phyloP scores from a whole-genome alignment of 2,797 vertebrate genomes.

The Gadopsis bispinosus region DNA sequence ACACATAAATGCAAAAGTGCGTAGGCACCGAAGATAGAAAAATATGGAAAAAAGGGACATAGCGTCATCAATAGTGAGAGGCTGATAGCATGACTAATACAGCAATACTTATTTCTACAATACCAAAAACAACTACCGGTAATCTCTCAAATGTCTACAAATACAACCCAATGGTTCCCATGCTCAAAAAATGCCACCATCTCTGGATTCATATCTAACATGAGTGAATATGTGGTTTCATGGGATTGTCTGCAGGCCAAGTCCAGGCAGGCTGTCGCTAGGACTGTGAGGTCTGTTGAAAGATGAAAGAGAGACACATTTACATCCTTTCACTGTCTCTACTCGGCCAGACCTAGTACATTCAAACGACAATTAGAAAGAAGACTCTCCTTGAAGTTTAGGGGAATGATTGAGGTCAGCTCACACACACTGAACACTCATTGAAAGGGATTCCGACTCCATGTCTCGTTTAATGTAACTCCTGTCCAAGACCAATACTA shows the following conservation, averaged over 20 bases:
- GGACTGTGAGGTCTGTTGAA: conserved; percentile 11
- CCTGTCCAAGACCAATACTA: neutral
- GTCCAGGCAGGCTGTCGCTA: conserved; percentile 21
- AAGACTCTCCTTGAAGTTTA: conserved; percentile 14
- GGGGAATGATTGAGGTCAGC: conserved; percentile 13
- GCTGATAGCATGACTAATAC: neutral
- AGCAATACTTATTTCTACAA: neutral
- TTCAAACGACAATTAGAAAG: conserved; percentile 16
- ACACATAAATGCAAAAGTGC: conserved; percentile 10
- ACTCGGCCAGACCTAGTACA: conserved; percentile 9
- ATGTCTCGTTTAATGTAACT: neutral
- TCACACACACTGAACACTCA: conserved; percentile 25
- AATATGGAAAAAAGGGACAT: neutral
- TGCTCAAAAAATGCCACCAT: neutral
- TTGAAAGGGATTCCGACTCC: conserved; percentile 1
- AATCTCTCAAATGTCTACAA: neutral
- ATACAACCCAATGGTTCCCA: neutral
- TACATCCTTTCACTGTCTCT: neutral
- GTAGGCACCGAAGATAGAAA: conserved; percentile 8
- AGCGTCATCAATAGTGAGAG: neutral
- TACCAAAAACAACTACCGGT: neutral
- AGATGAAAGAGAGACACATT: neutral
- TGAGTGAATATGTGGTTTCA: conserved; percentile 1
- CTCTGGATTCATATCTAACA: conserved; percentile 12
- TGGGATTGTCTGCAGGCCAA: conserved; percentile 3